Base-by-base conservation (phyloP, 2,888 invertebrate species). In the Dendrolimus houi region DNA sequence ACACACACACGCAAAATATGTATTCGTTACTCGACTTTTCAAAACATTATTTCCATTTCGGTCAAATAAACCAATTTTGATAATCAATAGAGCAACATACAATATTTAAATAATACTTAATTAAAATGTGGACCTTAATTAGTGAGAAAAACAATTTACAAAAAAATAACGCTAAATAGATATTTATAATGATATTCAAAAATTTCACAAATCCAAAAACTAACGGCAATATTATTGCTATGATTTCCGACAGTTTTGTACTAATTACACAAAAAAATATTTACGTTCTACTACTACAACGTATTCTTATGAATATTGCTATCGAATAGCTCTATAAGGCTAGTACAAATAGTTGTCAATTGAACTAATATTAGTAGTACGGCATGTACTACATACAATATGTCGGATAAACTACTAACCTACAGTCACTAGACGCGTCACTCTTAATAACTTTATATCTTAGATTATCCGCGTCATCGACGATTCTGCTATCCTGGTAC, bases 401-500 rank as follows among this genome's bases (percentile, higher is more conserved):
- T 66, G 62, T 60, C 72, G 52, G 52, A 12, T 52, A 53, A 74
- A 73, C 67, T 66, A 74, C 81, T 78, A 75, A 77, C 75, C 75
- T 77, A 83, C 69, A 29, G 61, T 77, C 75, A 74, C 70, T 68
- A 75, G 67, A 60, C 64, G 62, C 67, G 62, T 54, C 52, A 62
- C 58, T 57, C 9, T 10, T n/a, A 53, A 14, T 40, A 56, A 52
- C 66, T 29, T 29, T 6, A 29, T 29, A 29, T 29, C 29, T 29
- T 3, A 29, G 29, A 6, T 29, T 29, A 29, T 6, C 29, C 29
- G 68, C 63, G 60, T 71, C 74, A 69, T 70, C 66, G 56, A 62
- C 60, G 64, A 59, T 71, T 68, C 77, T 82, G 77, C 75, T 71
- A 70, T 61, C 81, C 79, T 80, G 82, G 79, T 81, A 74, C 65